Conservation (phyloP, 1,140 invertebrate genomes). For the Triops longicaudatus region DNA sequence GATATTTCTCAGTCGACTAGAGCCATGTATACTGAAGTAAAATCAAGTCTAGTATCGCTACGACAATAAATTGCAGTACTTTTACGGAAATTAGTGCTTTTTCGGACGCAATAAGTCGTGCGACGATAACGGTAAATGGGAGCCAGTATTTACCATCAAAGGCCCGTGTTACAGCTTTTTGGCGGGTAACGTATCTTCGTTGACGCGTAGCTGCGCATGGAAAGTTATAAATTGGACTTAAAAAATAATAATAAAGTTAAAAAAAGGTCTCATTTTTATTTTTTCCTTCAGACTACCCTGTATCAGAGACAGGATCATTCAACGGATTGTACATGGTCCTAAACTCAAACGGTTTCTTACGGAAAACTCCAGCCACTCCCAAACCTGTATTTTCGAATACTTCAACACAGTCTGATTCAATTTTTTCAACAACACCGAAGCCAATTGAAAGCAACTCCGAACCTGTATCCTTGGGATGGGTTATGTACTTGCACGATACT, state of each 20-base stretch:
- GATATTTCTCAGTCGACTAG: neutral
- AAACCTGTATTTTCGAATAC: neutral
- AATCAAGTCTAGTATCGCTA: neutral
- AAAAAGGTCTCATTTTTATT: too few species aligned
- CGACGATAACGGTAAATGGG: slow-evolving; percentile 19
- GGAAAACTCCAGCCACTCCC: neutral
- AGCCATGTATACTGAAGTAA: neutral
- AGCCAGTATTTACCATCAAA: slow-evolving; percentile 5
- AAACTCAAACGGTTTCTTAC: neutral
- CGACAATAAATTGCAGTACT: neutral
- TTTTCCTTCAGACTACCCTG: slow-evolving; percentile 3
- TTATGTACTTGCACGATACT: neutral
- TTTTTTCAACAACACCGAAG: neutral
- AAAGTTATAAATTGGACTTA: neutral
- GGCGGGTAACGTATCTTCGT: neutral
- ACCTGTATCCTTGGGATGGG: neutral
- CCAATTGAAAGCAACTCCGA: too few species aligned
- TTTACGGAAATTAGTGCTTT: slow-evolving; percentile 4
- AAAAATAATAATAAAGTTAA: too few species aligned
- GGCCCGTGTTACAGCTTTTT: slow-evolving; percentile 20
- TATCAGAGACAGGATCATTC: slow-evolving; percentile 23
- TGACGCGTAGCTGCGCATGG: too few species aligned
- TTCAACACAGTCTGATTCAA: neutral
- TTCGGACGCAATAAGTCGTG: slow-evolving; percentile 23
- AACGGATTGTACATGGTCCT: slow-evolving; percentile 26